Evolutionary conservation across 2,113 vertebrate species (phyloP).

Genomic region (Anser cygnoides): DNA sequence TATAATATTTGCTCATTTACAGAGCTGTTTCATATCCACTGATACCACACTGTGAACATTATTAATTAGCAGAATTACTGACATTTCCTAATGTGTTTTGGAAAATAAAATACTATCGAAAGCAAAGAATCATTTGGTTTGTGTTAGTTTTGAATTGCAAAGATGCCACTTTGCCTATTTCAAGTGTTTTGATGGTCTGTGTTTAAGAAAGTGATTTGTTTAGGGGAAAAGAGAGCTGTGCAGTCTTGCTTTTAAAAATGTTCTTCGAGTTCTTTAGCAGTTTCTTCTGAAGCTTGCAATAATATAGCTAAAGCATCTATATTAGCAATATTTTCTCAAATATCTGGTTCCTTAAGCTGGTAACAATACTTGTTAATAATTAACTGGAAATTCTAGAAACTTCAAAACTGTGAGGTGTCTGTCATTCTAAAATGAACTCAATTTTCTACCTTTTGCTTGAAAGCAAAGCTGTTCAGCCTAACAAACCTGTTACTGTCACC

Average conservation of each 20-base stretch:
- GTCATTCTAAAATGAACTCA: not conserved
- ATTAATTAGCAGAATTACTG: not conserved
- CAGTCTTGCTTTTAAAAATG: not conserved
- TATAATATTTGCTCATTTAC: not conserved
- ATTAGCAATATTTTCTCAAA: not conserved
- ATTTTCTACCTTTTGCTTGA: slow-evolving; percentile 24
- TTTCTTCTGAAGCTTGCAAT: not conserved
- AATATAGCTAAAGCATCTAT: not conserved
- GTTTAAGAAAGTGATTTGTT: not conserved
- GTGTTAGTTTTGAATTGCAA: not conserved
- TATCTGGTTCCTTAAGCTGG: not conserved
- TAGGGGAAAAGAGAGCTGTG: not conserved
- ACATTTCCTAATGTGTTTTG: not conserved
- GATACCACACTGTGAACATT: not conserved
- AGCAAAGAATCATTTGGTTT: not conserved
- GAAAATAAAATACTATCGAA: not conserved
- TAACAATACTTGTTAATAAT: not conserved
- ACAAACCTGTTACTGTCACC: slow-evolving; percentile 58
- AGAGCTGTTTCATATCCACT: not conserved
- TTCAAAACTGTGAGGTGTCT: not conserved
- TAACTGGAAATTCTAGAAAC: not conserved
- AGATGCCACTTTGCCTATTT: not conserved
- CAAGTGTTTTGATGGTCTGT: not conserved
- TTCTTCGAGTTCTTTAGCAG: not conserved
- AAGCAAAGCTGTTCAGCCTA: slow-evolving; percentile 49